Base-by-base conservation (phyloP, 2,888 invertebrate species). In the Drosophila suboccidentalis region DNA sequence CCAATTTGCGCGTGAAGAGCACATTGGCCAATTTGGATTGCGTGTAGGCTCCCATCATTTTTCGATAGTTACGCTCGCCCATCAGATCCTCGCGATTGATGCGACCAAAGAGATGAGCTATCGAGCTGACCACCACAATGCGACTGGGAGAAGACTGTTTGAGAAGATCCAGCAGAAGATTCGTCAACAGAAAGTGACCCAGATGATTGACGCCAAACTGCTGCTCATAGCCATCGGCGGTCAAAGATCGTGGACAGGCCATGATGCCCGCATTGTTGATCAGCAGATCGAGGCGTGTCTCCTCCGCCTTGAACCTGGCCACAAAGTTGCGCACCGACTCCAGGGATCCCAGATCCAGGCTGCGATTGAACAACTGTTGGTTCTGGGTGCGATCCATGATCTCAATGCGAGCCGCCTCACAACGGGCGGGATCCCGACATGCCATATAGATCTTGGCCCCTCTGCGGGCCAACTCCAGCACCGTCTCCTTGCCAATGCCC, bases 391-490 rank as follows among this genome's bases (percentile, higher is more conserved):
- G 94, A 75, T 96, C 90, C 50, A 97, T 96, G 75, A 97, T 96
- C 82, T 96, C 95, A 86, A 95, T 94, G 0, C 96, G 94, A 41
- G 94, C 93, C 8, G 93, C 93, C 94, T 97, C 97, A 92, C 97
- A 97, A 88, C 94, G 94, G 44, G 93, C 92, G 93, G 97, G 94
- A 93, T 97, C 95, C 47, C 97, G 94, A 86, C 97, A 97, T 5
- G 97, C 97, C 96, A 98, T 96, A 88, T 97, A 95, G 78, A 97
- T 95, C 94, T 95, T 96, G 6, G 96, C 97, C 9, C 96, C 95
- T 57, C 96, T 93, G 51, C 93, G 94, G 0, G 97, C 97, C 89
- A 97, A 93, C 87, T 95, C 96, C 91, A 94, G 93, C 0, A 95
- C 95, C 0, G 96, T 95, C 92, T 96, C 96, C 91, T 94, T 95